Percentiles rank a stretch among this genome's conserved stretches.
Evolutionary conservation across 2,113 vertebrate species (phyloP).

Genomic region (Sinocyclocheilus rhinocerous): DNA sequence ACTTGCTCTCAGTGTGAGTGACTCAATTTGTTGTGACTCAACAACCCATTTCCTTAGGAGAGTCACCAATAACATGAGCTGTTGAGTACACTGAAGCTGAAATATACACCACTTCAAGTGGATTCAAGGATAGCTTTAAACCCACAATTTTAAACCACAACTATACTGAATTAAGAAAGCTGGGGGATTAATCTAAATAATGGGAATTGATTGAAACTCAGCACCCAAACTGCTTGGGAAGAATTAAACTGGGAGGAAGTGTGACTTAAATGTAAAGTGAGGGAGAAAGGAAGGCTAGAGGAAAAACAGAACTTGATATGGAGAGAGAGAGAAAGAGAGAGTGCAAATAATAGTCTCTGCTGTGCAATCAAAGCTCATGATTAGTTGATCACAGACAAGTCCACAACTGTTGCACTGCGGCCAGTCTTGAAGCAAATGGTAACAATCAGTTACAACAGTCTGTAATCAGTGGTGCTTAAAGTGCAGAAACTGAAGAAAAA

Average conservation of each 20-base stretch:
- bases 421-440: slow-evolving; percentile 21
- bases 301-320: neutral
- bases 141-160: slow-evolving; percentile 48
- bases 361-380: slow-evolving; percentile 38
- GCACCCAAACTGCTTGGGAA: slow-evolving; percentile 63
- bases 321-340: neutral
- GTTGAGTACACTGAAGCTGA: slow-evolving; percentile 39
- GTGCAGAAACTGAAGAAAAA: neutral
- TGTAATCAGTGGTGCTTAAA: neutral
- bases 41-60: slow-evolving; percentile 2
- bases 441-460: slow-evolving; percentile 10
- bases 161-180: slow-evolving; percentile 58
- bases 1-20: neutral
- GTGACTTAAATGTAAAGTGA: slow-evolving; percentile 62
- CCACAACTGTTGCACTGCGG: slow-evolving; percentile 11
- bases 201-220: slow-evolving; percentile 66
- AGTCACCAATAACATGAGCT: slow-evolving; percentile 32
- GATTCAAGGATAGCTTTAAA: slow-evolving; percentile 45
- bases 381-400: slow-evolving; percentile 27
- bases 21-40: slow-evolving; percentile 21
- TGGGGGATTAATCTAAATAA: slow-evolving; percentile 67
- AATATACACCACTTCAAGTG: slow-evolving; percentile 45
- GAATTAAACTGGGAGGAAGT: slow-evolving; percentile 61
- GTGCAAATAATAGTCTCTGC: slow-evolving; percentile 1
- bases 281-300: neutral